phyloP scores from a whole-genome alignment of 2,888 invertebrate genomes.

The Drosophila emarginata region DNA sequence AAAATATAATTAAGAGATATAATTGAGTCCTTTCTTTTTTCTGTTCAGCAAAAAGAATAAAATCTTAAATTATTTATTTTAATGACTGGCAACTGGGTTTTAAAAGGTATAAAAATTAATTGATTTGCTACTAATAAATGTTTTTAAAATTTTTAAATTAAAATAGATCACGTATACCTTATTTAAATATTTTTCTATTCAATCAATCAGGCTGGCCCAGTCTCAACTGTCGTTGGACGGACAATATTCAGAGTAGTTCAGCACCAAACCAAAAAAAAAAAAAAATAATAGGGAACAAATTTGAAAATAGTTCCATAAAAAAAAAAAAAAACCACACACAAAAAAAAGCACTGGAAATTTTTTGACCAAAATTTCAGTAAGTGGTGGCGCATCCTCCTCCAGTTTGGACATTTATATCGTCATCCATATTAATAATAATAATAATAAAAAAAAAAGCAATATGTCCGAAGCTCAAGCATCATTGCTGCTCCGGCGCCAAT shows the following conservation, averaged over 20 bases:
- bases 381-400: slow-evolving; percentile 19
- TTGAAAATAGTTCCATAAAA: background rate
- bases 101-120: background rate
- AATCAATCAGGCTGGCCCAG: background rate
- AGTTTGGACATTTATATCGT: background rate
- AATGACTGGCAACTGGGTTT: background rate
- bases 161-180: too few relatives aligned
- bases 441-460: too few relatives aligned
- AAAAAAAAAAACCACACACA: slow-evolving; percentile 2
- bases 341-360: slow-evolving; percentile 35
- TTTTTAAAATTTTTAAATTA: background rate
- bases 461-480: slow-evolving; percentile 97
- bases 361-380: slow-evolving; percentile 61
- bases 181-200: too few relatives aligned
- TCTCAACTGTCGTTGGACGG: slow-evolving; percentile 46
- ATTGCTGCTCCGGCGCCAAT: slow-evolving; percentile 95
- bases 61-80: too few relatives aligned
- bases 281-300: slow-evolving; percentile 31
- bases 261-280: slow-evolving; percentile 43
- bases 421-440: background rate
- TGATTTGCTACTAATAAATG: background rate
- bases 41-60: too few relatives aligned
- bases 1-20: background rate
- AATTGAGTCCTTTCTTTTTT: too few relatives aligned
- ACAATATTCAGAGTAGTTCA: slow-evolving; percentile 53